Conservation (phyloP, 2,113 vertebrate genomes). For the Syngnathus typhle region DNA sequence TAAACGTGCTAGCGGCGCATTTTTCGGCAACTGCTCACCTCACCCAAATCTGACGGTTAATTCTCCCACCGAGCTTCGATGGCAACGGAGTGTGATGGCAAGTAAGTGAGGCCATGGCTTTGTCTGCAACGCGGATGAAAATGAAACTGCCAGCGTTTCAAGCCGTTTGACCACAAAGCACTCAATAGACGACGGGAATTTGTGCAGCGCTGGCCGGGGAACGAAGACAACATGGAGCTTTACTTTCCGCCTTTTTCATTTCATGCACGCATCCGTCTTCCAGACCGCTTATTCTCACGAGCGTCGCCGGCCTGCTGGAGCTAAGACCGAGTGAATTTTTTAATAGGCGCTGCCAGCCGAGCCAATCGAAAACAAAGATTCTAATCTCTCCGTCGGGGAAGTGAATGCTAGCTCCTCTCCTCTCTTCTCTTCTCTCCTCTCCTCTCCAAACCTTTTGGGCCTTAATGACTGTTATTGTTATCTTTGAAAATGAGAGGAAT, state of each 20-base stretch:
- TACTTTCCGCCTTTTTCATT: too few species aligned
- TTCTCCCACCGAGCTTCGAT: conserved; percentile 55
- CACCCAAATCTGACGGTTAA: conserved; percentile 50
- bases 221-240: background rate
- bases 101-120: conserved; percentile 19
- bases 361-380: too few species aligned
- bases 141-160: too few species aligned
- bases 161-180: background rate
- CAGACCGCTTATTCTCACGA: too few species aligned
- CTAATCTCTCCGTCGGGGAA: conserved; percentile 5
- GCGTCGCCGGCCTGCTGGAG: too few species aligned
- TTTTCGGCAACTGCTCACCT: conserved; percentile 40
- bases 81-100: conserved; percentile 40
- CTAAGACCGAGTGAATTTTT: too few species aligned
- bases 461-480: conserved; percentile 56
- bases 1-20: conserved; percentile 31
- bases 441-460: conserved; percentile 22
- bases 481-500: conserved; percentile 24
- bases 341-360: too few species aligned
- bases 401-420: conserved; percentile 12
- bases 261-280: too few species aligned
- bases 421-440: background rate
- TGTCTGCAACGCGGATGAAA: too few species aligned
- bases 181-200: background rate
- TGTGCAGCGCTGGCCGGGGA: background rate